Conservation (phyloP, 2,113 vertebrate species). For the Gymnobelideus leadbeateri region DNA sequence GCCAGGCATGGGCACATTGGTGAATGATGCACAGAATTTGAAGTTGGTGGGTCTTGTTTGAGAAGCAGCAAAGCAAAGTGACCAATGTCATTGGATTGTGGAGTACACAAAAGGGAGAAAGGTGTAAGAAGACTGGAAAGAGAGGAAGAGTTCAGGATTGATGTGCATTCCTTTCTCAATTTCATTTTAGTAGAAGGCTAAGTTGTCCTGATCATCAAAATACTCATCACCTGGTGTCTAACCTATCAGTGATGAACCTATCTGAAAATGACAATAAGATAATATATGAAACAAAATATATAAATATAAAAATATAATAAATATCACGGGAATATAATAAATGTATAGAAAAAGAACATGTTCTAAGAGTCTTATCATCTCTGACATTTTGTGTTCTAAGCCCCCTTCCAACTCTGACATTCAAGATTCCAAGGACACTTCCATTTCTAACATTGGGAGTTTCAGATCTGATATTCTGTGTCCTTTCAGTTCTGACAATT, state of each 20-base stretch:
- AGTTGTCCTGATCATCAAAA: neutral
- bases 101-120: neutral
- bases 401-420: neutral
- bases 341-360: neutral
- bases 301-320: too few relatives aligned
- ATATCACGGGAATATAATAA: neutral
- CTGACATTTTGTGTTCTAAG: neutral
- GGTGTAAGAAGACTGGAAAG: too few relatives aligned
- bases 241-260: neutral
- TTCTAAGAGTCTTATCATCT: neutral
- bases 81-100: neutral
- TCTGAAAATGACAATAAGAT: neutral
- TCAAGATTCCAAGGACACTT: neutral
- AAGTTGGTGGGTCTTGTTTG: neutral
- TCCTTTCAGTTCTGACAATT: conserved; percentile 16
- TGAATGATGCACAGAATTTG: neutral
- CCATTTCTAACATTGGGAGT: neutral
- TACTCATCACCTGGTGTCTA: neutral
- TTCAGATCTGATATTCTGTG: neutral
- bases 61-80: neutral
- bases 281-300: too few relatives aligned
- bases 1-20: too few relatives aligned
- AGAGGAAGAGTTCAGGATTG: neutral
- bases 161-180: neutral
- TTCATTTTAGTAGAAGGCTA: neutral